A percentile compares a stretch with the other conserved stretches of the same genome.
phyloP scores from a whole-genome alignment of 2,797 vertebrate genomes.

The Lacerta bilineata region DNA sequence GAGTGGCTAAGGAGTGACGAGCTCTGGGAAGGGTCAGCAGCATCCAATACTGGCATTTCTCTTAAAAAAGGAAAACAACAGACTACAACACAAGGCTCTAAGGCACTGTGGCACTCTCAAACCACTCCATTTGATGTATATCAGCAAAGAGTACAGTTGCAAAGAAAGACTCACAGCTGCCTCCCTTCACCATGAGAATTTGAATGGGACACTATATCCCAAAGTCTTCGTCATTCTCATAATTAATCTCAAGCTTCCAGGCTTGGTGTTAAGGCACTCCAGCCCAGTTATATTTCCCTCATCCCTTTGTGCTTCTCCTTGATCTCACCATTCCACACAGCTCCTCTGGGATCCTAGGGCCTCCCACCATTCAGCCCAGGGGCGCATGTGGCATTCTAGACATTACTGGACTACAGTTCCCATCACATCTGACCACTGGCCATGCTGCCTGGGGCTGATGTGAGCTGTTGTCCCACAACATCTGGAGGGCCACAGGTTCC shows the following conservation, averaged over 20 bases:
- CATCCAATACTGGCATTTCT: neutral
- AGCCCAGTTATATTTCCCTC: neutral
- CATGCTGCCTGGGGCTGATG: too few species aligned
- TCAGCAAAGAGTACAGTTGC: slow-evolving; percentile 41
- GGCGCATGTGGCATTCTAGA: too few species aligned
- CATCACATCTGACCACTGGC: too few species aligned
- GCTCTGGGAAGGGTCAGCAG: slow-evolving; percentile 27
- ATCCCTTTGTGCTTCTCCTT: neutral
- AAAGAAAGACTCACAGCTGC: neutral
- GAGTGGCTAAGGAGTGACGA: neutral
- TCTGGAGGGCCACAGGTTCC: too few species aligned
- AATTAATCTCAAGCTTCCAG: neutral
- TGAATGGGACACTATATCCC: neutral
- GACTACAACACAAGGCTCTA: neutral
- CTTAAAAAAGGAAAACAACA: slow-evolving; percentile 41
- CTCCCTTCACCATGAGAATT: neutral
- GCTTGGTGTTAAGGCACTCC: neutral
- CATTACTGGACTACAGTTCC: too few species aligned
- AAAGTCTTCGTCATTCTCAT: neutral
- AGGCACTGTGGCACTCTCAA: slow-evolving; percentile 5
- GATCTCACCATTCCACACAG: neutral
- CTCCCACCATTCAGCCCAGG: too few species aligned
- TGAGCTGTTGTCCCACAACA: too few species aligned
- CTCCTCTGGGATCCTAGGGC: neutral
- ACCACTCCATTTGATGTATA: neutral